phyloP scores from a whole-genome alignment of 2,797 vertebrate species.

The Naso thynnoides region DNA sequence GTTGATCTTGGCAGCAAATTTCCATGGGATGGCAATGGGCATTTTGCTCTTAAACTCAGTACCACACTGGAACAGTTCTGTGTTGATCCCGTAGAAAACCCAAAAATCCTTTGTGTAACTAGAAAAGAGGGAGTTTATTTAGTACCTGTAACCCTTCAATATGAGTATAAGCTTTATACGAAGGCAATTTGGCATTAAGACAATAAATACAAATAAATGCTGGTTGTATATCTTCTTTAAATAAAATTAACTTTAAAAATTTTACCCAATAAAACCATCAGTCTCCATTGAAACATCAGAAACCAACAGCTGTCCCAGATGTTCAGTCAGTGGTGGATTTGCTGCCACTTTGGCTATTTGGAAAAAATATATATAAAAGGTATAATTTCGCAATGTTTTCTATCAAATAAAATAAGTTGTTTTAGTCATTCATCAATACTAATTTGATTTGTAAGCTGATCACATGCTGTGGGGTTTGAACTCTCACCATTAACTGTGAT shows the following conservation, averaged over 20 bases:
- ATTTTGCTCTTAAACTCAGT: conserved; percentile 75
- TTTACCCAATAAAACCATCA: conserved; percentile 83
- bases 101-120: conserved; percentile 81
- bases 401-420: background rate
- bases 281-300: conserved; percentile 80
- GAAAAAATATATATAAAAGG: too few relatives aligned
- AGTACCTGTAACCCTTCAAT: background rate
- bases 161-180: background rate
- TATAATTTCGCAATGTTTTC: background rate
- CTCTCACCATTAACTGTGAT: conserved; percentile 82
- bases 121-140: conserved; percentile 20
- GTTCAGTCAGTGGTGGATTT: conserved; percentile 74
- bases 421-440: background rate
- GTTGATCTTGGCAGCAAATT: conserved; percentile 75
- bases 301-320: conserved; percentile 72
- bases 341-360: conserved; percentile 73
- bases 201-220: background rate
- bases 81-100: conserved; percentile 85
- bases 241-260: background rate
- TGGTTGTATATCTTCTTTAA: background rate
- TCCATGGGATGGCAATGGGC: conserved; percentile 72
- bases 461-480: background rate
- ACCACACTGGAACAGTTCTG: conserved; percentile 84
- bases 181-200: background rate
- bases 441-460: background rate